Evolutionary conservation across 2,797 vertebrate species (phyloP).

Genomic region (Pygocentrus nattereri): DNA sequence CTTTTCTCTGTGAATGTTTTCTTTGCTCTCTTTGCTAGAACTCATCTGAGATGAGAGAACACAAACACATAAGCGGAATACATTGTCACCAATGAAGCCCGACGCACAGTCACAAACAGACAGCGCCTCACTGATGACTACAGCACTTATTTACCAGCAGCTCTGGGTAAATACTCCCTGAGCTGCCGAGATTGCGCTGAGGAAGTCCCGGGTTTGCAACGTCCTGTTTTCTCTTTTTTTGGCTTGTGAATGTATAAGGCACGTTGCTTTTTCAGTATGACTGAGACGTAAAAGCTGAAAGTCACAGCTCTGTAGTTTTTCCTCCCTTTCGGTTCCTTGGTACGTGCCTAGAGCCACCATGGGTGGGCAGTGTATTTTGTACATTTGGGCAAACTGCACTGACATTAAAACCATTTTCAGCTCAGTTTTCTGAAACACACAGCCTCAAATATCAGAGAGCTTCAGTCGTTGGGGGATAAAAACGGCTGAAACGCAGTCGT

Average conservation of each 20-base stretch:
- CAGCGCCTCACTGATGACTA: constrained; percentile 1
- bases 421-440: neutral
- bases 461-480: neutral
- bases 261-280: no score
- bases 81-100: neutral
- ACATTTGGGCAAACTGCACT: neutral
- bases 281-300: neutral
- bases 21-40: neutral
- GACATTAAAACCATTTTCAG: neutral
- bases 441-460: no score
- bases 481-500: constrained; percentile 9
- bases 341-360: neutral
- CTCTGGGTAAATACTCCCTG: constrained; percentile 13
- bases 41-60: neutral
- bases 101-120: neutral
- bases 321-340: neutral
- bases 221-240: neutral
- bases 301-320: no score
- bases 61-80: neutral
- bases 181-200: neutral
- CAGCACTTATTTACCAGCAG: neutral
- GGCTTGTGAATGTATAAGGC: neutral
- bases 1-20: neutral
- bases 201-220: neutral
- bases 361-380: constrained; percentile 1